phyloP scores from a whole-genome alignment of 2,113 vertebrate species.

The Bungarus multicinctus region DNA sequence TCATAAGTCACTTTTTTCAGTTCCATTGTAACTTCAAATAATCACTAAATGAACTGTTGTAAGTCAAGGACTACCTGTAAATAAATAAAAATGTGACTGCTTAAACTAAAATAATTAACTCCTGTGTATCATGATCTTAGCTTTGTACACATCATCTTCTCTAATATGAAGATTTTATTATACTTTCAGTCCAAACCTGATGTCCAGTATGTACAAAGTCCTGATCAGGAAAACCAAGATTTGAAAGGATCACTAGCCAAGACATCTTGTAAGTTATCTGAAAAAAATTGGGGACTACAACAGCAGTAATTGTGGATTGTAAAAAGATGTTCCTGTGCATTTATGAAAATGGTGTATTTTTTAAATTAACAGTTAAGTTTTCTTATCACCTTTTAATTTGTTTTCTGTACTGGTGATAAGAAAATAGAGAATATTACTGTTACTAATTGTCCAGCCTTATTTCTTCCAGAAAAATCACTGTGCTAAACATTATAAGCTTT shows the following conservation, averaged over 20 bases:
- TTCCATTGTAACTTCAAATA: background rate
- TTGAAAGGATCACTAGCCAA: slow-evolving; percentile 70
- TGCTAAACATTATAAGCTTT: background rate
- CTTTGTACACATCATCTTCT: background rate
- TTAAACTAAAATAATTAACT: background rate
- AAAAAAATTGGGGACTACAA: slow-evolving; percentile 26
- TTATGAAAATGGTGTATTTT: background rate
- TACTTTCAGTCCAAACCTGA: slow-evolving; percentile 85
- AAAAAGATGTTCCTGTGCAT: background rate
- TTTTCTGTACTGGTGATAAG: background rate
- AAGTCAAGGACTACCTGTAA: background rate
- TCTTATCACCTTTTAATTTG: background rate
- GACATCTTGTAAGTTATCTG: slow-evolving; percentile 76
- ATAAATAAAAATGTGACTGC: background rate
- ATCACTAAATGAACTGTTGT: background rate
- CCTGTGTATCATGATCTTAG: background rate
- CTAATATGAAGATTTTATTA: slow-evolving; percentile 45
- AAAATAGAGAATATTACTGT: background rate
- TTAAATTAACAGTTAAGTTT: background rate
- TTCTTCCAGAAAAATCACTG: background rate
- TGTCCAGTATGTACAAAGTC: slow-evolving; percentile 81
- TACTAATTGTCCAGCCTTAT: background rate
- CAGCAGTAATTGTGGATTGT: background rate
- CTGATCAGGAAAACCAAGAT: slow-evolving; percentile 74
- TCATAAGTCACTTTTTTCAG: background rate